A percentile compares a stretch with the other conserved stretches of the same genome.
These are phyloP conservation scores for Melipona beecheii DNA, from an alignment of 2,888 invertebrate genomes.

Conservation along the genomic window DNA sequence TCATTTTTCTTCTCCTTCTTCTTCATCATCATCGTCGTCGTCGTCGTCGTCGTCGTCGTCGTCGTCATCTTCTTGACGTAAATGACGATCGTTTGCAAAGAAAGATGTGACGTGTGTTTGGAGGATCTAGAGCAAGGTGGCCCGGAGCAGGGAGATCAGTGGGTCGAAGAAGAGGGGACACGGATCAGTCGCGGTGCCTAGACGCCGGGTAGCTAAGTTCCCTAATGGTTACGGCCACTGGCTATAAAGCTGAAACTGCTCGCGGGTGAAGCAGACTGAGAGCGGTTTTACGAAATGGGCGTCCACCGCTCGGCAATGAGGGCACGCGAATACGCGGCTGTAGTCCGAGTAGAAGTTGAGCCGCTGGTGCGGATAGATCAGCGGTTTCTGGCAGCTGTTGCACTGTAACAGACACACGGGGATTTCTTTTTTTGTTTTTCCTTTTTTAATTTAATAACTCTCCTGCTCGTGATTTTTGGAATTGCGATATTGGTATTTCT, in stretches of 20 bases:
- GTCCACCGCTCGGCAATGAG: constrained; percentile 95
- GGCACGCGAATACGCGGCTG: constrained; percentile 95
- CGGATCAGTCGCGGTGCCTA: constrained; percentile 71
- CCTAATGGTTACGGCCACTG: constrained; percentile 92
- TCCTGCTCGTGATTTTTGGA: no score
- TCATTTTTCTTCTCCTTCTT: not conserved
- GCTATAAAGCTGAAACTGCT: constrained; percentile 88
- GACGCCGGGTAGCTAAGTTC: constrained; percentile 78
- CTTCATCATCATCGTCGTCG: not conserved
- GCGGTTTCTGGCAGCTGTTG: constrained; percentile 95
- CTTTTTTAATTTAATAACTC: no score
- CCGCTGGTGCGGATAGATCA: constrained; percentile 94
- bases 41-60: not conserved
- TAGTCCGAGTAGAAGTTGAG: constrained; percentile 97
- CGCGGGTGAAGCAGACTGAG: constrained; percentile 92
- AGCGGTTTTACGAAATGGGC: constrained; percentile 98
- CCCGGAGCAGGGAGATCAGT: constrained; percentile 78
- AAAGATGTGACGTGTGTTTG: constrained; percentile 44
- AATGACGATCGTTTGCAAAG: constrained; percentile 27
- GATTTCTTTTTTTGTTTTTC: not conserved
- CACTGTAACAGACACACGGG: constrained; percentile 88
- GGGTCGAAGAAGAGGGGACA: constrained; percentile 78
- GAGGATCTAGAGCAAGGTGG: constrained; percentile 74
- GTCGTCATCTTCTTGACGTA: not conserved
- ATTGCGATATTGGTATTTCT: no score